Evolutionary conservation across 1,140 invertebrate species (phyloP), one percentile per base, ranked within the genome.

Genomic region (Temnothorax curvispinosus): DNA sequence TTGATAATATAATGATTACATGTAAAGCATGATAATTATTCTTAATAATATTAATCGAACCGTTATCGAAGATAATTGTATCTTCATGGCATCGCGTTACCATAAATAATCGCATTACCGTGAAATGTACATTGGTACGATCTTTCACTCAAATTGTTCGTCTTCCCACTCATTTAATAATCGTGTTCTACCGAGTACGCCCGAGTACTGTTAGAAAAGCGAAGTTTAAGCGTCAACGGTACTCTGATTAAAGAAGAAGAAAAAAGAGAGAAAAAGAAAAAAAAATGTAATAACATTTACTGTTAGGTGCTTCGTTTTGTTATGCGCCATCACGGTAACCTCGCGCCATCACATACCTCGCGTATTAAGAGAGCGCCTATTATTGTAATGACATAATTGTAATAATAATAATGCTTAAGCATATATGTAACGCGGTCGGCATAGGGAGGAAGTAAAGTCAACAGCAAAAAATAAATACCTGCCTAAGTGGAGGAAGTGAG

Each of bases 351-450:
- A 54, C 76, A 47, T 80, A 86, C 44, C 77, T 58, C 77, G 74
- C 58, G 38, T 54, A 50, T 50, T 41, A 74, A 65, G 58, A 62
- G 62, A 60, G 38, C 72, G 18, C 21, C 54, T 50, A 60, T 86
- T 89, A 77, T 38, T 44, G n/a, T 89, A 88, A 89, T 80, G 75
- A 54, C 21, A 54, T 90, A 89, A 89, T 90, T 72, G 58, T 87
- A 67, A 82, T 72, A 58, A 72, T 56, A 69, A 32, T 69, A 69
- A 52, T 58, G 41, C 65, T 75, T 38, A 11, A 60, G 32, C 80
- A 72, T 47, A 72, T 21, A 13, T 80, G 15, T 52, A 52, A 65
- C 80, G 18, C 54, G 41, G 32, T 35, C 27, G 52, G 27, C 11
- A 2, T 21, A n/a, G 52, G 11, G 65, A 84, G 54, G 80, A 74